Evolutionary conservation across 2,113 vertebrate genomes (phyloP).

Genomic region (Neoarius graeffei): DNA sequence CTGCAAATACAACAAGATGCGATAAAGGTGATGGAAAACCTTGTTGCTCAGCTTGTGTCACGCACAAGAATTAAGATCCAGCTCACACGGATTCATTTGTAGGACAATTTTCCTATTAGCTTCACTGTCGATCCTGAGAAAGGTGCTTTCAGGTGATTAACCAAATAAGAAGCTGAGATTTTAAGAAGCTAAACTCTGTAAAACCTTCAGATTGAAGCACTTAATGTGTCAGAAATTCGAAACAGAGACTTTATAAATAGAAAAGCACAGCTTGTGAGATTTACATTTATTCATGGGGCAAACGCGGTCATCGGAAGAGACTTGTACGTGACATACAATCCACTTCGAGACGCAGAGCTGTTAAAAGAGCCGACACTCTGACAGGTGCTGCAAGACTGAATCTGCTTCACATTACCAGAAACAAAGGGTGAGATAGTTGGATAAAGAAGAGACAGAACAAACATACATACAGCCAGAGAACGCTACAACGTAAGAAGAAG

Average conservation of each 20-base stretch:
- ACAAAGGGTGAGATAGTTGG: background rate
- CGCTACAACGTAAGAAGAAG: background rate
- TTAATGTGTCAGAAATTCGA: background rate
- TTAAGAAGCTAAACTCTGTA: background rate
- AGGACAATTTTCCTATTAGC: background rate
- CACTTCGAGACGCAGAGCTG: background rate
- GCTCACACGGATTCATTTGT: background rate
- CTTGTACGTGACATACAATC: background rate
- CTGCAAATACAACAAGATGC: background rate
- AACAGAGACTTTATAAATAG: background rate
- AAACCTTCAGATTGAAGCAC: background rate
- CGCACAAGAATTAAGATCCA: background rate
- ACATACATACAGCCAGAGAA: background rate
- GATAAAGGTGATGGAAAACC: background rate
- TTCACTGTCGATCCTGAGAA: background rate
- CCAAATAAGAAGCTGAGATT: background rate
- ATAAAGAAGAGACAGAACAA: background rate
- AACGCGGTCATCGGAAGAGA: background rate
- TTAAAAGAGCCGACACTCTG: background rate
- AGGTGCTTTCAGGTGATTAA: background rate
- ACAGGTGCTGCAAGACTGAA: background rate
- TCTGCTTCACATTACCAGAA: background rate
- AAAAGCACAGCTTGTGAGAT: background rate
- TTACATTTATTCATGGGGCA: constrained; percentile 13
- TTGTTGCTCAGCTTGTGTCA: background rate